Base-by-base conservation (phyloP, 2,888 invertebrate species). In the Drosophila melanosoma region DNA sequence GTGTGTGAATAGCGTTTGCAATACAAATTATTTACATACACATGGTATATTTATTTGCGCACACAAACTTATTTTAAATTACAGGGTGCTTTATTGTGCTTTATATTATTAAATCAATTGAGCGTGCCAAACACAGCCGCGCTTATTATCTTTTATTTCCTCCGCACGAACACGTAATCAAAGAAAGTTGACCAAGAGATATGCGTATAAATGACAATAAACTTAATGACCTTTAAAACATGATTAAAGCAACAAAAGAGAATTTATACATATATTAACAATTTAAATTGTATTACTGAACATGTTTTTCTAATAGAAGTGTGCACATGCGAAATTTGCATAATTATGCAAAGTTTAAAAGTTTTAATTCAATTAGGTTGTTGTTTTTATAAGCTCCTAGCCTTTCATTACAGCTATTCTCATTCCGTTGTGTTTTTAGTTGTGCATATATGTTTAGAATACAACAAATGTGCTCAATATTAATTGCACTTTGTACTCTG, bases 401-500 rank as follows among this genome's bases (percentile, higher is more conserved):
- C 33, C 33, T 20, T 45, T 45, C 12, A 4, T 45, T 20, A 12
- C 20, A 45, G 20, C 45, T 12, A 7, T 45, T 12, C 12, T 20
- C 3, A 45, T 45, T 45, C 20, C 45, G n/a, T 33, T 29, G 29
- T 15, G 17, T 3, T 10, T 40, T 17, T 10, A 29, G 17, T 3
- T 42, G 1, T 20, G 6, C 35, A 32, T 36, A 8, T 15, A 11
- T 53, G 32, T 32, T 17, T 23, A 8, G 12, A 36, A 54, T 69
- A 20, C 61, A 23, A 35, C 29, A 23, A 32, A 12, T 59, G 53
- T 48, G n/a, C 32, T 67, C 29, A 33, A 59, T 36, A 45, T 49
- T 23, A 35, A 23, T 69, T 81, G 84, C 76, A 84, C 84, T 84
- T 84, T 84, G 84, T 64, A 80, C 83, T 58, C 70, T 54, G 61